Percentiles rank a stretch among this genome's conserved stretches.
Conservation (phyloP, 2,888 invertebrate genomes). For the Andrena hattorfiana region DNA sequence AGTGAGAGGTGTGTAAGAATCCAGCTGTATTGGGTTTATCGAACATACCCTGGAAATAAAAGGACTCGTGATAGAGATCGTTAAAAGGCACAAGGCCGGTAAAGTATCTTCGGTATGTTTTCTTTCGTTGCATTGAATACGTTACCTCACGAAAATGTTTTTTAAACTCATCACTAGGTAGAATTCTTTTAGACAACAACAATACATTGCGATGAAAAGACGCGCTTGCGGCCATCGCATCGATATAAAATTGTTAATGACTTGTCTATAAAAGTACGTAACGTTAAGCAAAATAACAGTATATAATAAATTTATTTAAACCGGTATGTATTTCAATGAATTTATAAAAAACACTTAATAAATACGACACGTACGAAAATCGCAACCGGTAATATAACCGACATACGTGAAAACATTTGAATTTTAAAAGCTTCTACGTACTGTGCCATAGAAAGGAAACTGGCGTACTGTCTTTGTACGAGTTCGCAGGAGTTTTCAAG, state of each 20-base stretch:
- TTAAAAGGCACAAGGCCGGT: neutral
- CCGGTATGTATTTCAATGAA: neutral
- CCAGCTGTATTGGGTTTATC: constrained; percentile 82
- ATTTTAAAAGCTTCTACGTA: constrained; percentile 29
- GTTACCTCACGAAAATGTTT: constrained; percentile 73
- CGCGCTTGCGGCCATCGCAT: constrained; percentile 64
- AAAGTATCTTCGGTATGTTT: neutral
- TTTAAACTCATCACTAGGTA: constrained; percentile 78
- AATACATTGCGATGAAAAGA: constrained; percentile 79
- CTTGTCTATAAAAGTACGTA: neutral
- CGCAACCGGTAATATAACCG: neutral
- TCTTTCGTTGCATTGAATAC: neutral
- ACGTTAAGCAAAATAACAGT: neutral
- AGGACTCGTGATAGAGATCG: neutral
- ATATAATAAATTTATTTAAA: constrained; percentile 3
- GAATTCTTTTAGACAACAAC: constrained; percentile 76
- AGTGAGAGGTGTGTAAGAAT: constrained; percentile 79
- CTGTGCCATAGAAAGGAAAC: constrained; percentile 12
- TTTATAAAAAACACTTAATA: constrained; percentile 6
- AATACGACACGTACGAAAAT: neutral
- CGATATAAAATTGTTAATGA: neutral
- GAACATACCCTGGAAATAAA: constrained; percentile 80
- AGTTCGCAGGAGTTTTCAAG: neutral
- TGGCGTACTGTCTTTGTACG: neutral
- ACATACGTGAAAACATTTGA: constrained; percentile 31